Percentiles rank a stretch among this genome's conserved stretches.
phyloP scores from a whole-genome alignment of 2,888 invertebrate genomes.

The Xanthostigma xanthostigma region DNA sequence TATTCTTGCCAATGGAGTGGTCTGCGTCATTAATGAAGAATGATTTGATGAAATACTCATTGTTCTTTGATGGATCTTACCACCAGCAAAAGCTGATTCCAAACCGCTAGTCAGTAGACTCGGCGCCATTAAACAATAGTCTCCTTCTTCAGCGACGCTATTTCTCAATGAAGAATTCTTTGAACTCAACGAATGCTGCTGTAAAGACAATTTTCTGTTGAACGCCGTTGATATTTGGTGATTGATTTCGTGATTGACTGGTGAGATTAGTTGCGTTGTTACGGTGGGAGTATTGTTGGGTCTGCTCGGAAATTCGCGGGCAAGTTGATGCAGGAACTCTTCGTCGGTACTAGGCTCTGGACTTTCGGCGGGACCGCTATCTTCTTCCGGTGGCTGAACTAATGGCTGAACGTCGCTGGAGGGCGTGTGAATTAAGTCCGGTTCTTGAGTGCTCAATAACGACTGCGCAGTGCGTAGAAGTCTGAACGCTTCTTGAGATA shows the following conservation, averaged over 20 bases:
- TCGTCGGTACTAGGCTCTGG: slow-evolving; percentile 15
- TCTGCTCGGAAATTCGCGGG: slow-evolving; percentile 24
- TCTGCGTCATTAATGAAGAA: too few species aligned
- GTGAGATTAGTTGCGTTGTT: slow-evolving; percentile 22
- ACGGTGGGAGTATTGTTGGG: slow-evolving; percentile 22
- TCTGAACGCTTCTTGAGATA: slow-evolving; percentile 50
- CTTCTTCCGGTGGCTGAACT: slow-evolving; percentile 11
- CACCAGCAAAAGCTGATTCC: not conserved
- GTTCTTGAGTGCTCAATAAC: slow-evolving; percentile 44
- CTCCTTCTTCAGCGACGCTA: not conserved
- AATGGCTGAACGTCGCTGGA: slow-evolving; percentile 13
- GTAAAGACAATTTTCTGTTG: slow-evolving; percentile 24
- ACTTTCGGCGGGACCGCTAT: not conserved
- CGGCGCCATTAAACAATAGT: not conserved
- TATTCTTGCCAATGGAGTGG: too few species aligned
- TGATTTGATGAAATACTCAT: too few species aligned
- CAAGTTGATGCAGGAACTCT: slow-evolving; percentile 25
- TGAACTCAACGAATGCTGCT: slow-evolving; percentile 12
- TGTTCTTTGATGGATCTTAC: too few species aligned
- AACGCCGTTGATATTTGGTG: slow-evolving; percentile 20
- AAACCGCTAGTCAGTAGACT: not conserved
- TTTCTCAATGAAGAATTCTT: not conserved
- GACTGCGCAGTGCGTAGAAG: slow-evolving; percentile 49
- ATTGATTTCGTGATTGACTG: slow-evolving; percentile 19
- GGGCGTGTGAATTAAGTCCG: slow-evolving; percentile 32